These are phyloP conservation scores for Pontoporia blainvillei DNA, from an alignment of 2,113 vertebrate genomes.

Conservation along the genomic window DNA sequence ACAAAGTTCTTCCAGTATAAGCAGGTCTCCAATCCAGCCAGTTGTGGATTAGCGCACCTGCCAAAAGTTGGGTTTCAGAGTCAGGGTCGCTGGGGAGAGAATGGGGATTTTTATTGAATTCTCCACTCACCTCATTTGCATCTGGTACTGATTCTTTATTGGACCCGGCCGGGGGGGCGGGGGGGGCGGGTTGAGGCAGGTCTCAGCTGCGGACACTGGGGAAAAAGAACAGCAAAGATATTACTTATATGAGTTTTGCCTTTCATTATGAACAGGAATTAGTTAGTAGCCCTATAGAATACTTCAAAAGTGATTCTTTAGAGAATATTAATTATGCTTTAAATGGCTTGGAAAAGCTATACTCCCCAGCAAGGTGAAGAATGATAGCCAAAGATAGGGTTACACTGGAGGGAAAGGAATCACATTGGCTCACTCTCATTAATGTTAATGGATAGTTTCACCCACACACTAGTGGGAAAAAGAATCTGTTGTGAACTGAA, in stretches of 20 bases:
- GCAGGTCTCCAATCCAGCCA: conserved; percentile 65
- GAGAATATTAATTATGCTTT: conserved; percentile 30
- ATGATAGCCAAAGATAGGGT: background rate
- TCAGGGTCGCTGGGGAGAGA: conserved; percentile 47
- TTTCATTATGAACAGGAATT: conserved; percentile 62
- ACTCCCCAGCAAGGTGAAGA: conserved; percentile 1
- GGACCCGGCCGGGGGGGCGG: conserved; percentile 42
- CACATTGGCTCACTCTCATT: background rate
- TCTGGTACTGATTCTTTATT: conserved; percentile 67
- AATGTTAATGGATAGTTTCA: background rate
- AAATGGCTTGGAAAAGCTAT: conserved; percentile 27
- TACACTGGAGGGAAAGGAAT: background rate
- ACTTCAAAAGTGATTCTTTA: conserved; percentile 61
- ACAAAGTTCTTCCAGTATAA: conserved; percentile 70
- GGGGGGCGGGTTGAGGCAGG: conserved; percentile 48
- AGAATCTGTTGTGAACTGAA: conserved; percentile 39
- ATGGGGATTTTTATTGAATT: conserved; percentile 66
- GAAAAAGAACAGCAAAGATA: conserved; percentile 65
- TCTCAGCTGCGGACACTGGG: conserved; percentile 71
- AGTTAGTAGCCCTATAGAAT: conserved; percentile 71
- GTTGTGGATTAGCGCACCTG: conserved; percentile 74
- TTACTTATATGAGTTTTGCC: conserved; percentile 66
- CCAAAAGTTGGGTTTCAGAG: conserved; percentile 73
- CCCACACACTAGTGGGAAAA: background rate
- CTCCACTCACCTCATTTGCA: conserved; percentile 47